phyloP scores from a whole-genome alignment of 2,113 vertebrate genomes.

The Tauraco erythrolophus region DNA sequence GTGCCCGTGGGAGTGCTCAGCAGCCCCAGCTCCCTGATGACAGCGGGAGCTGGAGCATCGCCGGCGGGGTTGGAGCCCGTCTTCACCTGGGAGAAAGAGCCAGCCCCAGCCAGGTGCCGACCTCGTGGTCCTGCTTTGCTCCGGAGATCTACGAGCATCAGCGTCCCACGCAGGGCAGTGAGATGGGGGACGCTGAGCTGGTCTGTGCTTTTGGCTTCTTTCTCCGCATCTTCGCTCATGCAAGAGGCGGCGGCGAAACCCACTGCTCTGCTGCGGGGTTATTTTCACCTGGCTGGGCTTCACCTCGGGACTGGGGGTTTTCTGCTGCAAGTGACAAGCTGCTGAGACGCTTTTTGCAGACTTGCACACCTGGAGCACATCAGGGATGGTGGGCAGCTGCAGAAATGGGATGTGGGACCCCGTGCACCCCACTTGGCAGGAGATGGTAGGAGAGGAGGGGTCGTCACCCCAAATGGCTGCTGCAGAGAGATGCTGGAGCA shows the following conservation, averaged over 20 bases:
- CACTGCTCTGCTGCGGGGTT: neutral
- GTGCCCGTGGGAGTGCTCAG: rapidly evolving
- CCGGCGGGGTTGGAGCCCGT: rapidly evolving
- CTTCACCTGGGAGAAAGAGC: neutral
- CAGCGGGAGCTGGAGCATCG: rapidly evolving
- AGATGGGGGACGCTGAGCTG: neutral
- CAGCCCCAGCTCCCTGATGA: neutral
- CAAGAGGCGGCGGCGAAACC: neutral
- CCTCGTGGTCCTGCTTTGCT: neutral
- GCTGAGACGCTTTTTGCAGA: neutral
- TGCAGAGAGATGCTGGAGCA: neutral
- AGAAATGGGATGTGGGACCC: neutral
- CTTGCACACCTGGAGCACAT: neutral
- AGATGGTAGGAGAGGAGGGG: neutral
- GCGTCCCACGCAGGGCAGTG: neutral
- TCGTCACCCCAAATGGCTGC: neutral
- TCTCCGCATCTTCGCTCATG: neutral
- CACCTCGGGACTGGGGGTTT: rapidly evolving
- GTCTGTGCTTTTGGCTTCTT: rapidly evolving
- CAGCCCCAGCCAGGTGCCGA: neutral
- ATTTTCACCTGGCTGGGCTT: neutral
- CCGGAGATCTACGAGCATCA: neutral
- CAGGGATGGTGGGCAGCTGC: neutral
- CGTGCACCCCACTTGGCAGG: neutral
- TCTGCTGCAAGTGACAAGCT: neutral